A percentile compares a stretch with the other conserved stretches of the same genome.
These are phyloP conservation scores for Bellardia pandia DNA, from an alignment of 2,888 invertebrate genomes.

Conservation along the genomic window DNA sequence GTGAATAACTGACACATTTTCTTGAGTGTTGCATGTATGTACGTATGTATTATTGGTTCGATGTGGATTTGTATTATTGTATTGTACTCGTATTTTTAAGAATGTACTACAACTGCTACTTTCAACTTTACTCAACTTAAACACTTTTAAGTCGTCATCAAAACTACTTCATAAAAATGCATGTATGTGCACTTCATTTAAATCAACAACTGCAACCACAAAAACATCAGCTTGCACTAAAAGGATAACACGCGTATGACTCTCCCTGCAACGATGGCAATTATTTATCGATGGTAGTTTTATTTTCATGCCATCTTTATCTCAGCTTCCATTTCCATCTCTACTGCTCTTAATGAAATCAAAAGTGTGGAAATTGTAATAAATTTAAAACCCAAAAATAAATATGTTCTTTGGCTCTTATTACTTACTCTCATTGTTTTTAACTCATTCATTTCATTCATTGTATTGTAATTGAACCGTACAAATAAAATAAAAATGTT, in stretches of 20 bases:
- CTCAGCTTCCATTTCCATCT: neutral
- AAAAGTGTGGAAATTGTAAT: slow-evolving; percentile 75
- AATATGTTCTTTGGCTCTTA: slow-evolving; percentile 54
- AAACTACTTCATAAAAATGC: slow-evolving; percentile 1
- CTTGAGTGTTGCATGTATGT: neutral
- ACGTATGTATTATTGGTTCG: neutral
- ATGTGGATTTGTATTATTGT: neutral
- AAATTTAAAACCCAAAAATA: slow-evolving; percentile 60
- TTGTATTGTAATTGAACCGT: slow-evolving; percentile 13
- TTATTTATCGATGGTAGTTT: slow-evolving; percentile 57
- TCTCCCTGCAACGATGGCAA: slow-evolving; percentile 46
- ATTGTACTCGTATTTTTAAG: slow-evolving; percentile 37
- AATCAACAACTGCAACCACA: slow-evolving; percentile 69
- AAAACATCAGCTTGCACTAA: slow-evolving; percentile 68
- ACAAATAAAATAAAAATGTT: slow-evolving; percentile 36
- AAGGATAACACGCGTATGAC: slow-evolving; percentile 62
- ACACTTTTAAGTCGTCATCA: slow-evolving; percentile 65
- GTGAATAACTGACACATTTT: neutral
- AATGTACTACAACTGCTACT: slow-evolving; percentile 28
- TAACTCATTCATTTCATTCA: slow-evolving; percentile 58
- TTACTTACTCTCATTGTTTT: slow-evolving; percentile 43
- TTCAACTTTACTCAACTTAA: slow-evolving; percentile 52
- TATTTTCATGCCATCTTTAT: slow-evolving; percentile 21
- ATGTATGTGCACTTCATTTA: slow-evolving; percentile 28
- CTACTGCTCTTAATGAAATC: slow-evolving; percentile 67